Base-by-base conservation (phyloP, 2,888 invertebrate genomes). In the Drosophila peninsularis region DNA sequence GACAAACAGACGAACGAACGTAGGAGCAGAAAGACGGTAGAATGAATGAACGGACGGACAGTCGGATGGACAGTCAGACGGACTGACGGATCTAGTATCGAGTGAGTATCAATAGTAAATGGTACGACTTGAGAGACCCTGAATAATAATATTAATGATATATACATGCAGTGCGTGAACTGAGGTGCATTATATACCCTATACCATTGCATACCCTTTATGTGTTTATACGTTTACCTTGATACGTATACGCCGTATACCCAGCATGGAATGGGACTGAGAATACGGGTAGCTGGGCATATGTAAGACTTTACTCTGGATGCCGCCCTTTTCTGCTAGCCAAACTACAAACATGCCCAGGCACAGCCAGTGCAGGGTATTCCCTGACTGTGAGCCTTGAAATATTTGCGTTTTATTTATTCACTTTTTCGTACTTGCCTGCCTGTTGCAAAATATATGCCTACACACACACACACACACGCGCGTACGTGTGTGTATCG, bases 381-480 rank as follows among this genome's bases (percentile, higher is more conserved):
- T 14, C 36, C 17, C 54, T 49, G 37, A n/a, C 42, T 41, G 54
- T 24, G 34, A 57, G 50, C 60, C 63, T 71, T 63, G 49, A 66
- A 37, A 45, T 37, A 58, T 36, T 14, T 58, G 63, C 32, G 50
- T 44, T 44, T 54, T 45, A 60, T 44, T 39, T 50, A 37, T 39
- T 53, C 53, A 13, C 27, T 27, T 55, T 34, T 57, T 42, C 36
- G 6, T 27, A 24, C 52, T 36, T 14, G 52, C 36, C 27, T 62
- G 74, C 64, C 77, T 74, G 69, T 60, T 81, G 83, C 73, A 73
- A 75, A 57, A 82, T 80, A 52, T 69, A 78, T 80, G 75, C 54
- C 60, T 55, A 66, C 55, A 27, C 5, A 24, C 24, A 36, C 14
- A 24, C 24, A 44, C 9, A 24, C 14, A 11, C 4, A 39, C 10